Percentiles rank a stretch among this genome's conserved stretches.
phyloP scores from a whole-genome alignment of 2,113 vertebrate species.

The Prunella himalayana region DNA sequence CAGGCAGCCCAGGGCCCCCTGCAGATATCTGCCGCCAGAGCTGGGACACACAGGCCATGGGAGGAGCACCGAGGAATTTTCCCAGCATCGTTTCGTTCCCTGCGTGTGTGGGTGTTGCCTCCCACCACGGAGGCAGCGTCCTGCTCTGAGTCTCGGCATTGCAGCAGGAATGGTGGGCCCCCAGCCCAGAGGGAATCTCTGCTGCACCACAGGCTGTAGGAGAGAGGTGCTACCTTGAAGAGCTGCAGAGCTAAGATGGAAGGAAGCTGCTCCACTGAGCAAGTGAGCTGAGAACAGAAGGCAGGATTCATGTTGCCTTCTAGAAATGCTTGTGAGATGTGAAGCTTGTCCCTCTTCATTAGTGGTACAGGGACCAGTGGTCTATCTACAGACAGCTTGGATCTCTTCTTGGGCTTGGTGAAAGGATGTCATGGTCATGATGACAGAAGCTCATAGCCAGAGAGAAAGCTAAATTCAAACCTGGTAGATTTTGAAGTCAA shows the following conservation, averaged over 20 bases:
- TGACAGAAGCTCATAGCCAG: neutral
- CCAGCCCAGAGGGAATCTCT: neutral
- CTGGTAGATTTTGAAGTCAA: neutral
- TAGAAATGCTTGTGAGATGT: neutral
- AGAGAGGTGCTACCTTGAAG: neutral
- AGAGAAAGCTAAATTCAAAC: neutral
- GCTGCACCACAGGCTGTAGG: neutral
- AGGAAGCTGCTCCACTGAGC: neutral
- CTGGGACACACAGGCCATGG: neutral
- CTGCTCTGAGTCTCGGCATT: neutral
- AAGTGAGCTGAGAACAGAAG: neutral
- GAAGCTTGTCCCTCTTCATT: neutral
- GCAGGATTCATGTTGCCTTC: rapidly evolving
- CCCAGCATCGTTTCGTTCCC: neutral
- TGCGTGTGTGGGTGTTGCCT: neutral
- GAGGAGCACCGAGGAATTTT: conserved; percentile 26
- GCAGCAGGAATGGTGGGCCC: neutral
- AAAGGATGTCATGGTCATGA: neutral
- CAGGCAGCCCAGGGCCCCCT: neutral
- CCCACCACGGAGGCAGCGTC: neutral
- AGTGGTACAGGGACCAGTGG: neutral
- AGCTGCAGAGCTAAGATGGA: neutral
- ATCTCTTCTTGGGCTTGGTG: neutral
- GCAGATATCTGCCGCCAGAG: neutral
- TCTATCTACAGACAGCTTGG: neutral